Evolutionary conservation across 2,113 vertebrate species (phyloP), one percentile per base, ranked within the genome.

Genomic region (Synodontis membranacea): DNA sequence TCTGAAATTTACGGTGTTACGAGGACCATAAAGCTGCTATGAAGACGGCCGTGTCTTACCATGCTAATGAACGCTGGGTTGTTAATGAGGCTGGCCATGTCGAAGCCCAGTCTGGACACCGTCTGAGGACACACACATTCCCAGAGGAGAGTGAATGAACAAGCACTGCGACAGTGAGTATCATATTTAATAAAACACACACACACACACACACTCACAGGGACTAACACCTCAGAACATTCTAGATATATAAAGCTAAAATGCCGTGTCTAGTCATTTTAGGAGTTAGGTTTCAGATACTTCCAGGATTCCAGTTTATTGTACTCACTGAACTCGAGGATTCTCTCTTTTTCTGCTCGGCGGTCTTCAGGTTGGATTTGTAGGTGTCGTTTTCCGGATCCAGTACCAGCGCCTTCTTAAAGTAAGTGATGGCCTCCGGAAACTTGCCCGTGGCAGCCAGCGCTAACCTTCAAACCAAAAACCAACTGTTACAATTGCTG

Each of bases 41-140:
- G 56, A 52, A 58, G 56, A 39, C 42, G 42, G 37, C 28, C n/a
- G 34, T 23, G 39, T 92, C 96, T 96, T 88, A 99, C 98, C 98
- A 99, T 99, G 92, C 97, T 99, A 92, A 99, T 98, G 94, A 99
- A 99, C 44, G 98, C 97, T 52, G 98, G 97, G 94, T 99, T 99
- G 93, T 99, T 99, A 94, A 99, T 99, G 92, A 99, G 95, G 90
- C 98, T 98, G 37, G 97, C 97, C 97, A 99, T 98, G 93, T 99
- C 98, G 90, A 99, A 99, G 83, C 97, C 97, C 91, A 98, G 70
- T 89, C 97, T 97, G 42, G 97, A 96, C 82, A 96, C 97, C 86
- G 96, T 97, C 97, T 99, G 94, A 80, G 8, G 80, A 83, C 80
- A 50, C 58, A 81, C 79, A 82, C 80, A 31, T n/a, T n/a, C 74